Evolutionary conservation across 2,797 vertebrate species (phyloP), one percentile per base, ranked within the genome.

Genomic region (Alfaro cultratus): DNA sequence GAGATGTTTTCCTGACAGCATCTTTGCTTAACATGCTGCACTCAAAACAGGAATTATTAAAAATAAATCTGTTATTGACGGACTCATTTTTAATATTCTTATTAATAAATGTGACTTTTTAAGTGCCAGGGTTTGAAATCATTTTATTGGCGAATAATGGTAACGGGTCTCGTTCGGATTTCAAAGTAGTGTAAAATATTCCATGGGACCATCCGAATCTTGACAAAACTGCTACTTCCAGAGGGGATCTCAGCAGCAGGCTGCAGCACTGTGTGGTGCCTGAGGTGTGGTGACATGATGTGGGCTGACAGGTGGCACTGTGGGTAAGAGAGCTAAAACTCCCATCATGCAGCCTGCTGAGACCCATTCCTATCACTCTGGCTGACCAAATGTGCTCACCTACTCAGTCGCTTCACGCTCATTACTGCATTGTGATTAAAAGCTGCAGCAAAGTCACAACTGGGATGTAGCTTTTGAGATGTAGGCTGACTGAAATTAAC

Each of bases 231-330:
- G 82, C 75, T 84, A 3, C 72, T 55, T 80, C 74, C 74, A 64
- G 88, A 84, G 85, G 55, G 72, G 83, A 85, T 84, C 87, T 81
- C 89, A 92, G 91, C 91, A 43, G 91, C 89, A 87, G 88, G 85
- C 92, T 87, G 88, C 87, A 76, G 89, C 93, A 3, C 92, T 75
- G 91, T 81, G 83, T 89, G 93, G 82, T 80, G 91, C 86, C 90
- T 88, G 86, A 94, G 89, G 90, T 93, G 90, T 87, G 83, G 87
- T 92, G 92, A 92, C 86, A 57, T 91, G 91, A 95, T 93, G 85
- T 18, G 72, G 89, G 89, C 85, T 91, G 94, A 94, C 93, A 94
- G 91, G 79, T 91, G 87, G 86, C 91, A 91, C 87, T 83, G 74
- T 86, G 91, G 92, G 89, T 87, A 93, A 89, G 72, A 76, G 76